phyloP scores from a whole-genome alignment of 2,113 vertebrate genomes.

The Naja naja region DNA sequence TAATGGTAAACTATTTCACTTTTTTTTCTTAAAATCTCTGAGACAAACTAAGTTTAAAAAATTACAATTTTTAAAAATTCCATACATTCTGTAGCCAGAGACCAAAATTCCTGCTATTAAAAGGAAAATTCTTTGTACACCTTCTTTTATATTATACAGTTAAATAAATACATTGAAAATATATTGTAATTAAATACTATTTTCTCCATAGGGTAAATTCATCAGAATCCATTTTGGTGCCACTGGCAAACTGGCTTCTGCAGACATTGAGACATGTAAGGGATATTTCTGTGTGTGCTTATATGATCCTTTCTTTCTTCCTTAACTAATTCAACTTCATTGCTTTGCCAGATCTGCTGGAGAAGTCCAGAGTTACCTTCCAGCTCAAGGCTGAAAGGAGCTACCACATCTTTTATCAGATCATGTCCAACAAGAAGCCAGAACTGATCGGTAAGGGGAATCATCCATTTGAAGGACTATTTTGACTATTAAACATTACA shows the following conservation, averaged over 20 bases:
- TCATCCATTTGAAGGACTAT: not conserved
- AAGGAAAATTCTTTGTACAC: not conserved
- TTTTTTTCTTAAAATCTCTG: not conserved
- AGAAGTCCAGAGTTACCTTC: conserved; percentile 82
- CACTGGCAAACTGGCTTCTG: conserved; percentile 87
- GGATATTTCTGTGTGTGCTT: not conserved
- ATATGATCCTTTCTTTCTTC: not conserved
- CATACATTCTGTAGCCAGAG: not conserved
- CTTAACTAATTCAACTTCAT: not conserved
- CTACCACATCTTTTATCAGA: conserved; percentile 84
- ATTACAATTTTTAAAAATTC: not conserved
- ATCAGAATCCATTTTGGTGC: conserved; percentile 91
- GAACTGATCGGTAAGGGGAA: conserved; percentile 79
- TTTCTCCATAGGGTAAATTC: conserved; percentile 82
- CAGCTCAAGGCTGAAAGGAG: conserved; percentile 80
- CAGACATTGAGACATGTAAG: conserved; percentile 95
- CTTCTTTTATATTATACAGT: not conserved
- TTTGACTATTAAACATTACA: not conserved
- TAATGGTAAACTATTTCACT: not conserved
- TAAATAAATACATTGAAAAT: not conserved
- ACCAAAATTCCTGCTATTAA: not conserved
- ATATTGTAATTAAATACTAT: not conserved
- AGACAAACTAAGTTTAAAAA: not conserved
- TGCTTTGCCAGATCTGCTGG: conserved; percentile 72
- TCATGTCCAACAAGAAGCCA: conserved; percentile 80